Conservation (phyloP, 2,797 vertebrate species). For the Sciurus vulgaris region DNA sequence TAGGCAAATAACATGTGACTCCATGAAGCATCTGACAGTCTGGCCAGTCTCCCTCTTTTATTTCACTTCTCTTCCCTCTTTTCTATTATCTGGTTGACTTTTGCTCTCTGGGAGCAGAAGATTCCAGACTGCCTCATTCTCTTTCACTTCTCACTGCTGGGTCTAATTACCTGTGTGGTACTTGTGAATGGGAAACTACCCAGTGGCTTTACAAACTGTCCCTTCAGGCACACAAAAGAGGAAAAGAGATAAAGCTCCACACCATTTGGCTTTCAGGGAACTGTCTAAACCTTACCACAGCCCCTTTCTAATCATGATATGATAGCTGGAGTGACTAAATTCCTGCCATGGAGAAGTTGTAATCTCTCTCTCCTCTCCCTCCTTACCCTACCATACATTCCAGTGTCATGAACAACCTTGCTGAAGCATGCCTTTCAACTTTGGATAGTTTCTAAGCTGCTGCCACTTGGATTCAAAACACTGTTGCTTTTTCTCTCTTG, state of each 20-base stretch:
- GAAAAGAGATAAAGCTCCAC: slow-evolving; percentile 52
- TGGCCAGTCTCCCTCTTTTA: background rate
- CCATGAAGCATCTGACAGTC: background rate
- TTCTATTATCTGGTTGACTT: slow-evolving; percentile 7
- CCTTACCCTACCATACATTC: slow-evolving; percentile 27
- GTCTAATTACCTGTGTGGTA: slow-evolving; percentile 22
- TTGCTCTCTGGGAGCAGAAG: background rate
- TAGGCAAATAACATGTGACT: background rate
- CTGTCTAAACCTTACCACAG: slow-evolving; percentile 24
- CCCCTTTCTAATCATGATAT: slow-evolving; percentile 59
- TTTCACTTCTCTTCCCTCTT: background rate
- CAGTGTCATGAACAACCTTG: background rate
- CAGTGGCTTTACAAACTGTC: background rate
- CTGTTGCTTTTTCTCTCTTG: background rate
- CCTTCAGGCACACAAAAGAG: background rate
- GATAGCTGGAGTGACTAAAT: slow-evolving; percentile 55
- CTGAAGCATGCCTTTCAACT: background rate
- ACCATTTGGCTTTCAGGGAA: background rate
- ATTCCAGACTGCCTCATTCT: background rate
- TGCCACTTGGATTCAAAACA: background rate
- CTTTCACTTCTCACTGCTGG: background rate
- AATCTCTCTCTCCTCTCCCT: background rate
- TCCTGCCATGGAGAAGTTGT: background rate
- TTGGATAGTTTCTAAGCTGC: background rate
- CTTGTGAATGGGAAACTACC: background rate